Base-by-base conservation (phyloP, 1,140 invertebrate species). In the Spodoptera litura region DNA sequence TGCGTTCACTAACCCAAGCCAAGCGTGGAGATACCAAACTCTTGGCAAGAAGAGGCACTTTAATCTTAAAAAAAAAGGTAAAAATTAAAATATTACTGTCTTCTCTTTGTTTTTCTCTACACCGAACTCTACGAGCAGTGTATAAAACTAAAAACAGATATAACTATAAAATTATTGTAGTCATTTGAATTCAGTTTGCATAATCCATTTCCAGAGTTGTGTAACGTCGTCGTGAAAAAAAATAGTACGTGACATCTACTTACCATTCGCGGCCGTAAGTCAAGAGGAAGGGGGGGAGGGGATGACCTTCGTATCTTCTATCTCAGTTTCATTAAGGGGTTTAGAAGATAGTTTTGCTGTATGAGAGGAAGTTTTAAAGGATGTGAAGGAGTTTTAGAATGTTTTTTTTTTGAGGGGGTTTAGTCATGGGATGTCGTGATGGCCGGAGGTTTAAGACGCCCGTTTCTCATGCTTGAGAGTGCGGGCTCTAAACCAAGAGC, bases 141-240 rank as follows among this genome's bases (percentile, higher is more conserved):
- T 8, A 62, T 10, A 38, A 10, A n/a, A 6, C 9, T 20, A n/a
- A 66, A 20, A 38, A 49, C 61, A 25, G 12, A 49, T 38, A 13
- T 38, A 4, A 20, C 61, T 44, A 64, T 44, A 44, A 49, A 5
- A 62, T 62, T 13, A 66, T 15, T 49, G 9, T 20, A 20, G 20
- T 31, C 66, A 70, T 70, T 70, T 52, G 49, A 70, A 70, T 70
- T 70, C 66, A 70, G 66, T 70, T 52, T 31, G 66, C 49, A 70
- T 52, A 70, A 70, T n/a, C 66, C 44, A 70, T 70, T 70, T 70
- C 11, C 20, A 8, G 44, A n/a, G 10, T 70, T 70, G 51, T 52
- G 66, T 53, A 70, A 52, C 15, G 6, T 1, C 38, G 38, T 44
- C 38, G 49, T 4, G 49, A 27, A 25, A 52, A 68, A 68, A 53